phyloP scores from a whole-genome alignment of 1,140 invertebrate species.

The Brachionus rubens region DNA sequence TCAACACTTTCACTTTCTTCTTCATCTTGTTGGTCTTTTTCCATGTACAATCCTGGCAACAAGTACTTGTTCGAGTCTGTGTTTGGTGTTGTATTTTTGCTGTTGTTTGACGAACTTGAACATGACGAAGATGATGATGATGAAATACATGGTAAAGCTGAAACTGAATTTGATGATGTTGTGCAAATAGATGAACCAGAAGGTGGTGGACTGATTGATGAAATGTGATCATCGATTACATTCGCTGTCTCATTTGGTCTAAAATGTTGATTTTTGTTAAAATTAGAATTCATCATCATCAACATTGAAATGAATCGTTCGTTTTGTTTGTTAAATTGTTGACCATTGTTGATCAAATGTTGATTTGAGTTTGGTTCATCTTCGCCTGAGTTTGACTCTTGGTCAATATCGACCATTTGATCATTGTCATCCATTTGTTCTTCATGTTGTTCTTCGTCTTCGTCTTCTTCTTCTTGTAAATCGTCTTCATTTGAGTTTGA shows the following conservation, averaged over 20 bases:
- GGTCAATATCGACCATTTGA: background rate
- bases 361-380: too few species aligned
- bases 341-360: background rate
- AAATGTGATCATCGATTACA: background rate
- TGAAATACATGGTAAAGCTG: background rate
- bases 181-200: background rate
- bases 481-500: slow-evolving; percentile 14
- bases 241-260: background rate
- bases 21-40: background rate
- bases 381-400: background rate
- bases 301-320: slow-evolving; percentile 4
- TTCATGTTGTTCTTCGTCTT: slow-evolving; percentile 4
- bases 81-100: slow-evolving; percentile 25
- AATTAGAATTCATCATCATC: slow-evolving; percentile 38
- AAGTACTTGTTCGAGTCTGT: background rate
- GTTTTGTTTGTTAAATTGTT: background rate
- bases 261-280: background rate
- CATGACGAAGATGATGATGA: slow-evolving; percentile 1
- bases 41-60: background rate
- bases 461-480: background rate
- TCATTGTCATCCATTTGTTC: background rate
- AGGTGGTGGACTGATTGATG: background rate
- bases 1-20: too few species aligned
- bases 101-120: slow-evolving; percentile 7
- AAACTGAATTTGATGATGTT: background rate